Evolutionary conservation across 2,797 vertebrate genomes (phyloP).

Genomic region (Emys orbicularis): DNA sequence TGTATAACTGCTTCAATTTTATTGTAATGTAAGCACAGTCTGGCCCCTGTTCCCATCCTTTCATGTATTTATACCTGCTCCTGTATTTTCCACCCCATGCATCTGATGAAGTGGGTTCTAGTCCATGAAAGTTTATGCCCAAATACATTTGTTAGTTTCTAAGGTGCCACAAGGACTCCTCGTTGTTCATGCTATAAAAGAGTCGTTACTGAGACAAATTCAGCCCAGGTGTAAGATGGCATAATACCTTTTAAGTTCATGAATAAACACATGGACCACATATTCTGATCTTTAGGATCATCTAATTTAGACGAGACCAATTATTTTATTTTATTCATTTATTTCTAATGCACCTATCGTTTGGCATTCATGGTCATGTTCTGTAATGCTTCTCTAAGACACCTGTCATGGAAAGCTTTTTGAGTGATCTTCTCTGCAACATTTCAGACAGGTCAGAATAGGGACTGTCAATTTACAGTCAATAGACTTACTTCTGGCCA

Average conservation of each 20-base stretch:
- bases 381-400: conserved; percentile 13
- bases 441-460: not conserved
- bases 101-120: too few species aligned
- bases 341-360: conserved; percentile 30
- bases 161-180: too few species aligned
- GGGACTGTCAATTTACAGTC: not conserved
- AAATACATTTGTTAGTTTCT: too few species aligned
- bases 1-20: not conserved
- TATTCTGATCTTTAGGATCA: conserved; percentile 3
- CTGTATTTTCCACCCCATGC: too few species aligned
- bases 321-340: conserved; percentile 42
- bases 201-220: conserved; percentile 4
- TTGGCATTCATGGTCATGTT: not conserved
- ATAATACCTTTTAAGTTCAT: not conserved
- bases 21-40: conserved; percentile 30
- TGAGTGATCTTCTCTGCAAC: not conserved
- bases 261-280: not conserved
- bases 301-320: conserved; percentile 18
- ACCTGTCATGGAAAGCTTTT: not conserved
- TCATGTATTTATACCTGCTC: too few species aligned
- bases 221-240: not conserved
- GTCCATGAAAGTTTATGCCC: too few species aligned
- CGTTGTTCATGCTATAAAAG: not conserved
- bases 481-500: not conserved
- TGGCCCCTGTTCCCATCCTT: not conserved